Evolutionary conservation across 1,140 invertebrate species (phyloP), one percentile per base, ranked within the genome.

Genomic region (Sesamia nonagrioides): DNA sequence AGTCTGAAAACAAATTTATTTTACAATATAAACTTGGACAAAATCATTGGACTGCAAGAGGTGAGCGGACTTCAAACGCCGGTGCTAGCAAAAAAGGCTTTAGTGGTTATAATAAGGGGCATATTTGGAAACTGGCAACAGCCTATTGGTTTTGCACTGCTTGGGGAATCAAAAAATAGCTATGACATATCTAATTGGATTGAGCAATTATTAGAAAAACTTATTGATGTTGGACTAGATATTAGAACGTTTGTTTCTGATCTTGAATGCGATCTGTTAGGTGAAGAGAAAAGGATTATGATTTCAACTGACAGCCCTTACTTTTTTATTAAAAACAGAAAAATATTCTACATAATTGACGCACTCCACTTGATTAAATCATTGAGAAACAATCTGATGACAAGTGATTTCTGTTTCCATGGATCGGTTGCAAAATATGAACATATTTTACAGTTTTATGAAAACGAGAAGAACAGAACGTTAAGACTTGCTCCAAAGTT

Each of bases 61-160:
- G 61, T 66, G 7, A 66, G 42, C 8, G 61, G 61, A 66, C 35
- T 13, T 13, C 61, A 66, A 17, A 42, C 37, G 13, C 37, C 61
- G 11, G 37, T 66, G 8, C 9, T 66, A 13, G 61, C 61, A 21
- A 42, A 18, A 21, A 40, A 66, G 61, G 61, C 61, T 42, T 40
- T 66, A 13, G 61, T 66, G 4, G 61, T 66, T 8, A 21, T 66
- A 42, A 66, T 66, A 66, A 40, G 61, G 13, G 61, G 61, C n/a
- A 66, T 66, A 42, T 66, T 66, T 21, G 61, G 61, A 21, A 66
- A 66, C 61, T 66, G 61, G 61, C 61, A 66, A 42, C 61, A 66
- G 6, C 61, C 61, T 5, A 66, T 66, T 21, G 37, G 61, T 42
- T 66, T 66, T 37, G 61, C 61, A 8, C 61, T 66, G 37, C 61